Conservation (phyloP, 1,140 invertebrate species). For the Holotrichia oblita region DNA sequence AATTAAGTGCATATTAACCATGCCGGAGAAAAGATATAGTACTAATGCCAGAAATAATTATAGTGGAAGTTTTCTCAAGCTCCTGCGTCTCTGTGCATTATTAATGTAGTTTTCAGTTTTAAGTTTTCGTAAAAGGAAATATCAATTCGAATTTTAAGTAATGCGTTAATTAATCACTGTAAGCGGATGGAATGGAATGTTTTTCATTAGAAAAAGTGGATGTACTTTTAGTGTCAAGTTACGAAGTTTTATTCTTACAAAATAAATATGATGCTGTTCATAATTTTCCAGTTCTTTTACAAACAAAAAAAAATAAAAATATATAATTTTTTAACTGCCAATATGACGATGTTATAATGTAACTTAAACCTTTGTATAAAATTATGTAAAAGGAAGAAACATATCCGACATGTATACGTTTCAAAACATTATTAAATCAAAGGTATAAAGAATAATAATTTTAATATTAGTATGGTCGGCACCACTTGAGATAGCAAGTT, state of each 20-base stretch:
- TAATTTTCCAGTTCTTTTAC: no score
- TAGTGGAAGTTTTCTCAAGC: no score
- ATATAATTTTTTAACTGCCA: no score
- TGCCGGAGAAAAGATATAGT: background rate
- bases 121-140: background rate
- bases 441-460: background rate
- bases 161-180: background rate
- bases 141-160: background rate
- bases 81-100: background rate
- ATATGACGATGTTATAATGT: no score
- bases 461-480: background rate
- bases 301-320: no score
- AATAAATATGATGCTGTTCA: no score
- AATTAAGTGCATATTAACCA: slow-evolving; percentile 19
- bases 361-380: no score
- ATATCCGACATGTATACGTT: no score
- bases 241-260: background rate
- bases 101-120: background rate
- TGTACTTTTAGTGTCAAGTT: background rate
- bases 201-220: background rate
- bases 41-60: no score
- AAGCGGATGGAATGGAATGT: background rate
- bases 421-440: no score
- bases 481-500: background rate
- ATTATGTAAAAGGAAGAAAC: no score